phyloP scores from a whole-genome alignment of 2,888 invertebrate species.

The Drosophila parthenogenetica region DNA sequence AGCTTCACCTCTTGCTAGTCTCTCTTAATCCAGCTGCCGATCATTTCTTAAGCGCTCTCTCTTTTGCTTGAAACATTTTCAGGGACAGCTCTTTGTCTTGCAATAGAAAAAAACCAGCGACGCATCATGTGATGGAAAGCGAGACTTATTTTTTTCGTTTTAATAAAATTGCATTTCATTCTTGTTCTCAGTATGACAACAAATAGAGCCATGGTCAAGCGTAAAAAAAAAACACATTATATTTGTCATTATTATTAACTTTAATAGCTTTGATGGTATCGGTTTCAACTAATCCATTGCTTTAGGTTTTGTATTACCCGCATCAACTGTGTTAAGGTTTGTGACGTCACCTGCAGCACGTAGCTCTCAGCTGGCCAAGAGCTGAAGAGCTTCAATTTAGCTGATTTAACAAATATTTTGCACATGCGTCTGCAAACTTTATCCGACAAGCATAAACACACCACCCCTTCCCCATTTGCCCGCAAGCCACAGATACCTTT shows the following conservation, averaged over 20 bases:
- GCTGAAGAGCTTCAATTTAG: slow-evolving; percentile 22
- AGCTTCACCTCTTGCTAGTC: not conserved
- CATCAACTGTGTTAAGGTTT: slow-evolving; percentile 22
- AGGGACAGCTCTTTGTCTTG: slow-evolving; percentile 26
- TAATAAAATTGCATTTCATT: slow-evolving; percentile 66
- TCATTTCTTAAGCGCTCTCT: slow-evolving; percentile 18
- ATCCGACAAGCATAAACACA: not conserved
- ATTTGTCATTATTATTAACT: slow-evolving; percentile 1
- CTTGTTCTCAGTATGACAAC: slow-evolving; percentile 21
- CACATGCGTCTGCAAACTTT: slow-evolving; percentile 39
- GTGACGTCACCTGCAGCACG: slow-evolving; percentile 50
- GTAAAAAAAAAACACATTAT: slow-evolving; percentile 26
- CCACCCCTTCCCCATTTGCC: not conserved
- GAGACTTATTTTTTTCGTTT: slow-evolving; percentile 56
- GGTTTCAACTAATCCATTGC: slow-evolving; percentile 50
- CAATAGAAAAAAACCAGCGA: slow-evolving; percentile 6
- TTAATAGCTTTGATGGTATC: slow-evolving; percentile 52
- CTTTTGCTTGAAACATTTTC: not conserved
- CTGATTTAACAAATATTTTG: slow-evolving; percentile 41
- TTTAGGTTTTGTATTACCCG: slow-evolving; percentile 59
- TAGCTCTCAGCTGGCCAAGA: slow-evolving; percentile 35
- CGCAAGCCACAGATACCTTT: not conserved
- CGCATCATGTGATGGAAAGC: slow-evolving; percentile 50
- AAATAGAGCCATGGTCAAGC: slow-evolving; percentile 46
- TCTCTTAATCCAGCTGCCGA: slow-evolving; percentile 19